Evolutionary conservation across 2,888 invertebrate genomes (phyloP).

Genomic region (Caenorhabditis sp.): DNA sequence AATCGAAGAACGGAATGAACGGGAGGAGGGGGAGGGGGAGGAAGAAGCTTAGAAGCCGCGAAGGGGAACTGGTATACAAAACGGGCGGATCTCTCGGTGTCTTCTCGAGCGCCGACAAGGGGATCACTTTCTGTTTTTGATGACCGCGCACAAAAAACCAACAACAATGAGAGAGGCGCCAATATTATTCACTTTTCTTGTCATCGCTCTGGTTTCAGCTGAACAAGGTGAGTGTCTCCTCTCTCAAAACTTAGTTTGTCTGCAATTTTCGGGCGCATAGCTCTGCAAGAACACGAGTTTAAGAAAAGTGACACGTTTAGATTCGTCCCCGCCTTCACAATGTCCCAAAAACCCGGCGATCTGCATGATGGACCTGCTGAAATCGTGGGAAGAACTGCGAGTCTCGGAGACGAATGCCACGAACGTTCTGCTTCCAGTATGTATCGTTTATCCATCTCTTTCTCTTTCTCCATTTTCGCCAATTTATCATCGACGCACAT

Average conservation of each 20-base stretch:
- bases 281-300: too few species aligned
- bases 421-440: constrained; percentile 49
- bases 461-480: too few species aligned
- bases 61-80: constrained; percentile 32
- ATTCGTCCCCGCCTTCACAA: neutral
- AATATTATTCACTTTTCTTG: constrained; percentile 18
- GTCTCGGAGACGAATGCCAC: constrained; percentile 40
- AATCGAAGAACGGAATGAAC: constrained; percentile 1
- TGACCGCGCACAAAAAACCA: constrained; percentile 33
- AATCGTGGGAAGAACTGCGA: constrained; percentile 50
- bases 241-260: too few species aligned
- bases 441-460: neutral
- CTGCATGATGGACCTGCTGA: constrained; percentile 52
- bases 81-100: constrained; percentile 51
- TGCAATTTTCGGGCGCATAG: too few species aligned
- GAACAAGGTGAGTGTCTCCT: constrained; percentile 16
- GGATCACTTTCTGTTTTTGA: constrained; percentile 50
- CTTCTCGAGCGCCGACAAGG: constrained; percentile 22
- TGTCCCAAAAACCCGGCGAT: constrained; percentile 47
- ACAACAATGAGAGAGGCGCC: constrained; percentile 4
- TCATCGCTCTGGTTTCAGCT: neutral
- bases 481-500: too few species aligned
- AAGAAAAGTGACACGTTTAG: too few species aligned
- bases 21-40: constrained; percentile 5
- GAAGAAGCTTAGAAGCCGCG: constrained; percentile 36